phyloP scores from a whole-genome alignment of 2,113 vertebrate genomes.

The Corvus cornix region DNA sequence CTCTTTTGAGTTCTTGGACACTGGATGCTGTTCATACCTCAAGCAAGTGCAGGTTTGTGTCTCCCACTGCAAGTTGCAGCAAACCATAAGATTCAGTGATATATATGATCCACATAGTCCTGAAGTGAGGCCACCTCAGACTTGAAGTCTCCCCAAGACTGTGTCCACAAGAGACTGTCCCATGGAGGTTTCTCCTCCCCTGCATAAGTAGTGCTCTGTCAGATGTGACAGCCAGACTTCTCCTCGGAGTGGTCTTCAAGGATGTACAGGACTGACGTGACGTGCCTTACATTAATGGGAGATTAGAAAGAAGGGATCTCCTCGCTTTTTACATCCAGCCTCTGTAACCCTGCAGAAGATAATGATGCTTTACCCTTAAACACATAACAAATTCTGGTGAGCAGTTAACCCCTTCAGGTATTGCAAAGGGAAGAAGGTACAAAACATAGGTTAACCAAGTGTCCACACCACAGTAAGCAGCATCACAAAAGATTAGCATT shows the following conservation, averaged over 20 bases:
- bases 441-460: not conserved
- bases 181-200: not conserved
- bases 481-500: not conserved
- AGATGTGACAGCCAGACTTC: not conserved
- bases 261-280: accelerated
- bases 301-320: not conserved
- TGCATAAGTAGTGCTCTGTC: not conserved
- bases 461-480: not conserved
- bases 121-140: not conserved
- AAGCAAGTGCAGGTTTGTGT: not conserved
- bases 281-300: not conserved
- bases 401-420: not conserved
- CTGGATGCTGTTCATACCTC: not conserved
- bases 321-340: not conserved
- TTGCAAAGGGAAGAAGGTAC: not conserved
- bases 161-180: not conserved
- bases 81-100: not conserved
- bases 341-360: not conserved
- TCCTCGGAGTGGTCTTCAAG: not conserved
- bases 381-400: not conserved
- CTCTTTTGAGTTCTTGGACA: not conserved
- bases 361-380: not conserved
- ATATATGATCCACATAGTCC: accelerated
- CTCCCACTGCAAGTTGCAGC: not conserved
- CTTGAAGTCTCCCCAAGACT: not conserved